Evolutionary conservation across 2,888 invertebrate species (phyloP).

Genomic region (Catocala nupta): DNA sequence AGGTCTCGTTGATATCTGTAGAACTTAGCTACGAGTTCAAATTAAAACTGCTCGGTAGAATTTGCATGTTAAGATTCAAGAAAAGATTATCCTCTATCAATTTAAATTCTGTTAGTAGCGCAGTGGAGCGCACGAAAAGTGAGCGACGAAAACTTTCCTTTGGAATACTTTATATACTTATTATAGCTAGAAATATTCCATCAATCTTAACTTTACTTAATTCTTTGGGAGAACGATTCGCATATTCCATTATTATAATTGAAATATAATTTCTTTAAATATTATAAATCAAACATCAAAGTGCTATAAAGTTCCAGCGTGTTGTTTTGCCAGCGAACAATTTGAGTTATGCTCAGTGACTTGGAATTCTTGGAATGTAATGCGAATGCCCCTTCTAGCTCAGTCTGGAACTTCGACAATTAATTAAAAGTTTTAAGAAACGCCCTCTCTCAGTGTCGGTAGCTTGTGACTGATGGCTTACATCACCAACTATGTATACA

Average conservation of each 20-base stretch:
- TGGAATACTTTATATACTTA: slow-evolving; percentile 7
- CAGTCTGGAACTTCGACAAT: slow-evolving; percentile 69
- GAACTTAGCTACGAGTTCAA: slow-evolving; percentile 9
- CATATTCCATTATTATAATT: slow-evolving; percentile 31
- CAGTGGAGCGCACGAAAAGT: slow-evolving; percentile 11
- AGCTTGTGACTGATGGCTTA: slow-evolving; percentile 46
- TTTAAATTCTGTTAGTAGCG: slow-evolving; percentile 8
- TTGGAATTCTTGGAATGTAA: slow-evolving; percentile 66
- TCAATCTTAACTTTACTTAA: slow-evolving; percentile 4
- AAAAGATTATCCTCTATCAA: slow-evolving; percentile 11
- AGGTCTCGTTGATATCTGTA: slow-evolving; percentile 1
- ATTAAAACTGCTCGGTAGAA: slow-evolving; percentile 9
- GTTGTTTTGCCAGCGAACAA: slow-evolving; percentile 67
- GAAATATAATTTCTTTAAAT: slow-evolving; percentile 40
- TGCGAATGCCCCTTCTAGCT: slow-evolving; percentile 57
- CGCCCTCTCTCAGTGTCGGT: slow-evolving; percentile 42
- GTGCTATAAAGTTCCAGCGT: slow-evolving; percentile 51
- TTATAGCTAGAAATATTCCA: slow-evolving; percentile 20
- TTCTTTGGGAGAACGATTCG: slow-evolving; percentile 18
- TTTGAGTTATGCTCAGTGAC: slow-evolving; percentile 71
- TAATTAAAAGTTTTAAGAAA: slow-evolving; percentile 80
- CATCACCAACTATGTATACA: slow-evolving; percentile 41
- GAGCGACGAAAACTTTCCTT: slow-evolving; percentile 6
- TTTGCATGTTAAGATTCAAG: slow-evolving; percentile 4
- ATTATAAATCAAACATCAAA: slow-evolving; percentile 55